These are phyloP conservation scores for Syngnathus floridae DNA, from an alignment of 2,113 vertebrate species.

Conservation along the genomic window DNA sequence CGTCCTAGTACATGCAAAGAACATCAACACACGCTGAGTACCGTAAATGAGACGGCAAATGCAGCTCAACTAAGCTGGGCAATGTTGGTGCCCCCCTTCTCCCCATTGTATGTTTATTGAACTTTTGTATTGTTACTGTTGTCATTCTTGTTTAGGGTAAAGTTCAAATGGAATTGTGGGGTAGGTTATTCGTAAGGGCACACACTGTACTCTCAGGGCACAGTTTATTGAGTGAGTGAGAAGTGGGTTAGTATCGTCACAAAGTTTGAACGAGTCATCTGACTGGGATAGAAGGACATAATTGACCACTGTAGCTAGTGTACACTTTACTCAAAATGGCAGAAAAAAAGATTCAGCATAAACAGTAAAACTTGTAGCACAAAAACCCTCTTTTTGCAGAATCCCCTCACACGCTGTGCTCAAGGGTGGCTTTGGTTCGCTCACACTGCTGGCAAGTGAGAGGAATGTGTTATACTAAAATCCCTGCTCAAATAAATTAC, in stretches of 20 bases:
- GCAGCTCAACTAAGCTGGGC: conserved; percentile 11
- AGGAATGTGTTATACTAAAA: conserved; percentile 51
- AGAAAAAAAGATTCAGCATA: neutral
- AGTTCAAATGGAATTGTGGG: conserved; percentile 44
- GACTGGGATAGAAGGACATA: neutral
- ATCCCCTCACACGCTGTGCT: conserved; percentile 45
- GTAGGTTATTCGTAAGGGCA: conserved; percentile 45
- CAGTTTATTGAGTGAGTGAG: conserved; percentile 31
- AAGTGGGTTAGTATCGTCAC: conserved; percentile 8
- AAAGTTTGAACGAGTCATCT: conserved; percentile 22
- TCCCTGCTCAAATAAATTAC: conserved; percentile 33
- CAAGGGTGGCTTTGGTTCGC: conserved; percentile 59
- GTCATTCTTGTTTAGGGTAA: conserved; percentile 48
- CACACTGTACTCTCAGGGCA: conserved; percentile 64
- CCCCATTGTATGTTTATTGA: conserved; percentile 23
- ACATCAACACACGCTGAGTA: conserved; percentile 45
- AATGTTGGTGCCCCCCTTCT: neutral
- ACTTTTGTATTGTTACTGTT: conserved; percentile 36
- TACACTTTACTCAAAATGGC: conserved; percentile 7
- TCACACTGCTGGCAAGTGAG: conserved; percentile 74
- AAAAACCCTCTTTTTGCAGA: conserved; percentile 5
- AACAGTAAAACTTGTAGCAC: neutral
- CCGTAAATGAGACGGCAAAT: conserved; percentile 47
- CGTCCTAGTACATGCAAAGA: conserved; percentile 10
- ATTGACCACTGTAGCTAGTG: conserved; percentile 6